phyloP scores from a whole-genome alignment of 2,888 invertebrate genomes.

The Stramonita haemastoma region DNA sequence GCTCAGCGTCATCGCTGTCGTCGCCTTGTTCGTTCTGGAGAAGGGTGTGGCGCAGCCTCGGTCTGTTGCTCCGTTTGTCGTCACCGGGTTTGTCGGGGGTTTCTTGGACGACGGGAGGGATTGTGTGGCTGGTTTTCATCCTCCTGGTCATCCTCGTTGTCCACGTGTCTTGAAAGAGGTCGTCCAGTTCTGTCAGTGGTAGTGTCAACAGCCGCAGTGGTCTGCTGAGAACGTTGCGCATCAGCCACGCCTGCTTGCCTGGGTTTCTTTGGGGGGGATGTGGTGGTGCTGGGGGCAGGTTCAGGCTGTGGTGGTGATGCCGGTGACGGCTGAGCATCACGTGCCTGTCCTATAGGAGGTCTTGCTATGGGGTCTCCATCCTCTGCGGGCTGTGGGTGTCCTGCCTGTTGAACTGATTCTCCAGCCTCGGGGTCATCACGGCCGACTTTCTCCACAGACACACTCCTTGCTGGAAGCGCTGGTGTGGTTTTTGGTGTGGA shows the following conservation, averaged over 20 bases:
- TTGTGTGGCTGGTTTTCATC: neutral
- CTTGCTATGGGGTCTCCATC: neutral
- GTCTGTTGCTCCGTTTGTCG: slow-evolving; percentile 21
- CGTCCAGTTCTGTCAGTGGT: neutral
- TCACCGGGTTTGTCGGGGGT: neutral
- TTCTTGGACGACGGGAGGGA: neutral
- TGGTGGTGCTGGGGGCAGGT: neutral
- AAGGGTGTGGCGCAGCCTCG: neutral
- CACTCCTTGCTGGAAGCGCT: neutral
- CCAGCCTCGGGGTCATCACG: neutral
- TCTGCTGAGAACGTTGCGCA: neutral
- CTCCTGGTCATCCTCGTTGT: neutral
- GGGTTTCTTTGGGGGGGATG: neutral
- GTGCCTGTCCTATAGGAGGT: neutral
- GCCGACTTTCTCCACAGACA: neutral
- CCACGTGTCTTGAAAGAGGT: neutral
- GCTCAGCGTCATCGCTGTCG: neutral
- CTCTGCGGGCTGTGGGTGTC: no score
- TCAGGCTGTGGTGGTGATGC: neutral
- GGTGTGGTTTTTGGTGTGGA: neutral
- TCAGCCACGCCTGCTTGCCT: neutral
- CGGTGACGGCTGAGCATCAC: neutral
- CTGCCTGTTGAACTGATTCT: neutral
- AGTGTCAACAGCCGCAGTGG: neutral
- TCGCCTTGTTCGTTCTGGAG: neutral